phyloP scores from a whole-genome alignment of 2,888 invertebrate genomes.

The Lasius platythorax region DNA sequence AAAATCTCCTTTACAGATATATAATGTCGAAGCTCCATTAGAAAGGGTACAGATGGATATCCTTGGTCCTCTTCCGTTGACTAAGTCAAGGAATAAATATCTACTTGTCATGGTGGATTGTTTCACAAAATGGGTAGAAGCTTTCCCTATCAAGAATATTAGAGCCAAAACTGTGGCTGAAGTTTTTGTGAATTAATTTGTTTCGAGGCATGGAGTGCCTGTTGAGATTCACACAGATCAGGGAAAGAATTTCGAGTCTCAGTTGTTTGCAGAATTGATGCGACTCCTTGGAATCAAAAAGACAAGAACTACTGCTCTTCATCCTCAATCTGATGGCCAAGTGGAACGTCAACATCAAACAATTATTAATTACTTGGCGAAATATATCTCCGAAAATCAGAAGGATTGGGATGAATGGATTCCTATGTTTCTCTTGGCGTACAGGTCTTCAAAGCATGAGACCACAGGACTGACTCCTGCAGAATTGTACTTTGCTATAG shows the following conservation, averaged over 20 bases:
- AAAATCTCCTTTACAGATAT: background rate
- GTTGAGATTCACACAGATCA: background rate
- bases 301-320: background rate
- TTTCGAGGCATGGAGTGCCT: background rate
- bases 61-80: background rate
- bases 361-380: no score
- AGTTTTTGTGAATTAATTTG: background rate
- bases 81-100: background rate
- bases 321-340: no score
- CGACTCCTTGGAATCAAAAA: background rate
- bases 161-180: background rate
- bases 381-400: background rate
- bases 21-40: background rate
- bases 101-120: background rate
- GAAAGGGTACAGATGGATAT: conserved; percentile 8
- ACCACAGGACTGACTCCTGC: background rate
- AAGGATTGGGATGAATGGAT: background rate
- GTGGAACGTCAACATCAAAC: no score
- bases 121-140: background rate
- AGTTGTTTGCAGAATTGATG: background rate
- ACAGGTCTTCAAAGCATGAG: background rate
- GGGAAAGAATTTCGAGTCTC: background rate
- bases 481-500: background rate
- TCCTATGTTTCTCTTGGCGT: background rate
- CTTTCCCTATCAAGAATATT: no score